These are phyloP conservation scores for Prionailurus bengalensis DNA, from an alignment of 2,113 vertebrate species.

Conservation along the genomic window DNA sequence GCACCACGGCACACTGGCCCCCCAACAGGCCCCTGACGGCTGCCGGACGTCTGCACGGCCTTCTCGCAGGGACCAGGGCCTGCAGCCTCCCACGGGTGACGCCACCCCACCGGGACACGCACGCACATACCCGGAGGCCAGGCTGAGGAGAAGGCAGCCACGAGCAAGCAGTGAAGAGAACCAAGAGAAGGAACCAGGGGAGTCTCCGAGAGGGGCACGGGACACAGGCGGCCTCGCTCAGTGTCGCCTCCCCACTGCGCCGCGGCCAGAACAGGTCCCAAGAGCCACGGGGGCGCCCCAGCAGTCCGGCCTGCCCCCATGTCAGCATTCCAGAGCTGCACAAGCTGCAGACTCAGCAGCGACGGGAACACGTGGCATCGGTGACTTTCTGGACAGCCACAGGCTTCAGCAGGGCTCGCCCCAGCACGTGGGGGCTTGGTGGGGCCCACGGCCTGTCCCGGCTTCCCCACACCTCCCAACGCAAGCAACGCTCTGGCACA, in stretches of 20 bases:
- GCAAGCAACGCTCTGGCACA: background rate
- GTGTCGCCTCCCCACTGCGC: background rate
- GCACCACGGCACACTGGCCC: background rate
- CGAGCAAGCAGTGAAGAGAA: background rate
- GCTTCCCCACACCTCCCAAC: background rate
- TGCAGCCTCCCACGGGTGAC: background rate
- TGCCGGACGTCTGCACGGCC: background rate
- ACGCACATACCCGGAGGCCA: rapidly evolving
- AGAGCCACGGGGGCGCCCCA: background rate
- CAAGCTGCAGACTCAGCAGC: rapidly evolving
- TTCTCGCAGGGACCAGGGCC: background rate
- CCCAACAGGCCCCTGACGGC: background rate
- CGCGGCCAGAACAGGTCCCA: background rate
- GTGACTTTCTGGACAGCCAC: background rate
- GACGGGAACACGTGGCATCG: too few relatives aligned
- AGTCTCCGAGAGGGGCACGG: background rate
- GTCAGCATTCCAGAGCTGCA: background rate
- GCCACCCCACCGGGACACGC: background rate
- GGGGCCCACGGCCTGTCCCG: background rate
- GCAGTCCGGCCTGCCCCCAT: rapidly evolving
- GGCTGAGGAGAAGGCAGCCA: too few relatives aligned
- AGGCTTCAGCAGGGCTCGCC: background rate
- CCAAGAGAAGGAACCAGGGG: too few relatives aligned
- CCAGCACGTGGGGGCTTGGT: rapidly evolving
- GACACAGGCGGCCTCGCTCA: background rate